Percentiles rank a stretch among this genome's conserved stretches.
Evolutionary conservation across 2,113 vertebrate species (phyloP).

Genomic region (Laterallus jamaicensis): DNA sequence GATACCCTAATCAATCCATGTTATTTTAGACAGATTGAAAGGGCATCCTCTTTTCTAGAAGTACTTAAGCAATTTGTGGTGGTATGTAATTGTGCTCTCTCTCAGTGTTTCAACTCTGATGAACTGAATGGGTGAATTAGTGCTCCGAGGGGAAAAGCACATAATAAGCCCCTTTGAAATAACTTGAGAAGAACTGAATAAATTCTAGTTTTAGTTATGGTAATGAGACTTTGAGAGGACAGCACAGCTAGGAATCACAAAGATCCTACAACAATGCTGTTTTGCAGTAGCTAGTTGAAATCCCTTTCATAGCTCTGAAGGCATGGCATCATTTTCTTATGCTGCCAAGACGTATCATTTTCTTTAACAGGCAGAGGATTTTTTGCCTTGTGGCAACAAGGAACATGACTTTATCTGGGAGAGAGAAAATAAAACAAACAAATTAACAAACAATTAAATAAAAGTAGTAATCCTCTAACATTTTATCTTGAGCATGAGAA

Average conservation of each 20-base stretch:
- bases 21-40: background rate
- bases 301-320: background rate
- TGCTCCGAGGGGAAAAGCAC: background rate
- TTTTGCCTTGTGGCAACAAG: background rate
- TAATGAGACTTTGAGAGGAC: background rate
- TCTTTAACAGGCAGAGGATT: background rate
- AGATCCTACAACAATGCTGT: background rate
- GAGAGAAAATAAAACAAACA: background rate
- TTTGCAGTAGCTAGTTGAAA: background rate
- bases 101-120: background rate
- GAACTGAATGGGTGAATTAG: background rate
- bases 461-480: background rate
- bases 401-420: background rate
- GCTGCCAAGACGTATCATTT: background rate
- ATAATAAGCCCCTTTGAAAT: conserved; percentile 17
- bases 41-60: background rate
- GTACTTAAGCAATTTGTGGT: background rate
- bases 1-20: background rate
- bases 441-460: background rate
- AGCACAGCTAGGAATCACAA: background rate
- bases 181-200: conserved; percentile 6
- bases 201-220: conserved; percentile 40
- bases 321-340: background rate
- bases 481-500: background rate
- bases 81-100: background rate